Conservation (phyloP, 2,797 vertebrate genomes). For the Gadopsis marmoratus region DNA sequence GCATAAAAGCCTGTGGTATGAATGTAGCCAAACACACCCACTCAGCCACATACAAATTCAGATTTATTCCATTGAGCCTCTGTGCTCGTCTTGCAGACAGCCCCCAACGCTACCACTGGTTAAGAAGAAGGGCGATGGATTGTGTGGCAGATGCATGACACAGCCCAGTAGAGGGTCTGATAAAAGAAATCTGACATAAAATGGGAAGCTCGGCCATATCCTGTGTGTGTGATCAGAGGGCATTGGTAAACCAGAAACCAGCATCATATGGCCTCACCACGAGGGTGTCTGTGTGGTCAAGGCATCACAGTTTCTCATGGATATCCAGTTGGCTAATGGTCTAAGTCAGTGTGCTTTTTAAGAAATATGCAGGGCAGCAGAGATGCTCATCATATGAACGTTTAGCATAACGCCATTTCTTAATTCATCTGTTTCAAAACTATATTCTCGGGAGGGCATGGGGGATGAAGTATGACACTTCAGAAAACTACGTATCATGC, state of each 20-base stretch:
- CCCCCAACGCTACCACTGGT: conserved; percentile 40
- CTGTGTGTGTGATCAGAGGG: conserved; percentile 56
- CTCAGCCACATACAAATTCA: conserved; percentile 54
- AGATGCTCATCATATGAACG: conserved; percentile 23
- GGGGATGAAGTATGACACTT: conserved; percentile 39
- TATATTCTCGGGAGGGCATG: conserved; percentile 28
- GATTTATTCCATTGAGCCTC: conserved; percentile 54
- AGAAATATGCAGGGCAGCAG: conserved; percentile 10
- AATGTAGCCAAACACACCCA: conserved; percentile 64
- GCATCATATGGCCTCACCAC: conserved; percentile 45
- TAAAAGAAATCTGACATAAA: conserved; percentile 50
- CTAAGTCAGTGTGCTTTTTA: conserved; percentile 11
- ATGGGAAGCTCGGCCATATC: conserved; percentile 34
- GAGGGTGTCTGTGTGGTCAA: conserved; percentile 46
- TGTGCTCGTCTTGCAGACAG: conserved; percentile 47
- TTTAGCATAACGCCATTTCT: conserved; percentile 42
- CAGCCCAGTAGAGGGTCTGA: conserved; percentile 37
- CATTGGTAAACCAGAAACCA: conserved; percentile 60
- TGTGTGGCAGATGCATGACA: conserved; percentile 25
- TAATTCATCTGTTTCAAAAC: conserved; percentile 57
- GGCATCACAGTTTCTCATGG: conserved; percentile 17
- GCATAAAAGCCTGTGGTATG: conserved; percentile 39
- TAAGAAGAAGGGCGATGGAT: conserved; percentile 46
- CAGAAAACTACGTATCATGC: conserved; percentile 50
- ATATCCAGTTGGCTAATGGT: conserved; percentile 15